Percentiles rank a stretch among this genome's conserved stretches.
phyloP scores from a whole-genome alignment of 2,797 vertebrate genomes.

The Pangasius djambal region DNA sequence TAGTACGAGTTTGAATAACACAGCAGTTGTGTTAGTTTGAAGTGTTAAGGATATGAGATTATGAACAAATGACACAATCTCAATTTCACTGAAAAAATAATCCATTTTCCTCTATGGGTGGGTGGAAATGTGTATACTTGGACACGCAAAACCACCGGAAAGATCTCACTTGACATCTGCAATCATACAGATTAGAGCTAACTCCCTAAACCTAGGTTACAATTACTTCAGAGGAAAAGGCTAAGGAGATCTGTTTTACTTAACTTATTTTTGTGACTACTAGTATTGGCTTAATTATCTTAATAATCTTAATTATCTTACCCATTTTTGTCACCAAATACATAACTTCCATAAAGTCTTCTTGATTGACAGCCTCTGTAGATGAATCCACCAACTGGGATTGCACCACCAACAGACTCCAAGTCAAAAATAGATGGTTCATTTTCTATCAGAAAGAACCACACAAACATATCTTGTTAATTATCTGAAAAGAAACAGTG shows the following conservation, averaged over 20 bases:
- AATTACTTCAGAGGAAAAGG: constrained; percentile 2
- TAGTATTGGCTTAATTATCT: constrained; percentile 50
- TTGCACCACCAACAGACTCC: constrained; percentile 86
- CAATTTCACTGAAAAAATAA: constrained; percentile 65
- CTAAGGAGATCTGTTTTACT: constrained; percentile 3
- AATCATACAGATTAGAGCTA: constrained; percentile 40
- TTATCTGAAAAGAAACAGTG: not conserved
- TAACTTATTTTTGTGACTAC: not conserved
- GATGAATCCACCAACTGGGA: constrained; percentile 92
- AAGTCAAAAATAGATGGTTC: constrained; percentile 93
- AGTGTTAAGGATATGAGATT: constrained; percentile 65
- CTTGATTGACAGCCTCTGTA: constrained; percentile 97
- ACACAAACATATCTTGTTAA: not conserved
- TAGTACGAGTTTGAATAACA: not conserved
- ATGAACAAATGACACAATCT: constrained; percentile 51
- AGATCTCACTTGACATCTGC: constrained; percentile 44
- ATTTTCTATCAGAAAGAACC: constrained; percentile 80
- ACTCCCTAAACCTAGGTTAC: constrained; percentile 4
- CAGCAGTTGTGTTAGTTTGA: constrained; percentile 45
- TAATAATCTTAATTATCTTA: constrained; percentile 73
- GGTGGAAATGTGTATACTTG: constrained; percentile 62
- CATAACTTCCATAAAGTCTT: constrained; percentile 91
- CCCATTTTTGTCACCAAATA: constrained; percentile 96
- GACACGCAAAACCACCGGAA: constrained; percentile 53
- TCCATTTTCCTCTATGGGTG: constrained; percentile 54